phyloP scores from a whole-genome alignment of 2,797 vertebrate species.

The Liparis tanakae region DNA sequence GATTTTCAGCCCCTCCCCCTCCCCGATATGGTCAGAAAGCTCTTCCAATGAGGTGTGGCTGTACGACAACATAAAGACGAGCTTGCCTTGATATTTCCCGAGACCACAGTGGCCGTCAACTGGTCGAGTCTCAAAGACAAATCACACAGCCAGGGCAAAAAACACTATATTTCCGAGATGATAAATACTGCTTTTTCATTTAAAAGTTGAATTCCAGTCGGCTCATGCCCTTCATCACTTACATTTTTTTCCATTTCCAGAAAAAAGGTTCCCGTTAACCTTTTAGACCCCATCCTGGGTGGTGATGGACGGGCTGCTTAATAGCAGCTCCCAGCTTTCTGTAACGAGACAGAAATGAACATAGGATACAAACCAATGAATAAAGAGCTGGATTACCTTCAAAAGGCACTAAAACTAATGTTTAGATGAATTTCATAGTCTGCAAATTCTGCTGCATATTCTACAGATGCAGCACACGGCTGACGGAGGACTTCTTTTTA shows the following conservation, averaged over 20 bases:
- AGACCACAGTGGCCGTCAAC: constrained; percentile 46
- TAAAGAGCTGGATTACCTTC: constrained; percentile 61
- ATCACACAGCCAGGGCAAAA: constrained; percentile 34
- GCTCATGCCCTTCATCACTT: constrained; percentile 76
- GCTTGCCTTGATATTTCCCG: constrained; percentile 61
- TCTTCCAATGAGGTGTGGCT: constrained; percentile 4
- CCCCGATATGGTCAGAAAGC: constrained; percentile 30
- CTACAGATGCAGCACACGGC: constrained; percentile 11
- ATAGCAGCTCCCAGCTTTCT: constrained; percentile 72
- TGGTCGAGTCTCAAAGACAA: constrained; percentile 45
- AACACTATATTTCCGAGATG: constrained; percentile 63
- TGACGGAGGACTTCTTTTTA: constrained; percentile 14
- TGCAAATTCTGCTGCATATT: constrained; percentile 24
- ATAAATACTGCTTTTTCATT: constrained; percentile 84
- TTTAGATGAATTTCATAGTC: constrained; percentile 39
- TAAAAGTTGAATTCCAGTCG: constrained; percentile 75
- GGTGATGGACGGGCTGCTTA: constrained; percentile 83
- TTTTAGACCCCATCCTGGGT: constrained; percentile 75
- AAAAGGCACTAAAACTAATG: constrained; percentile 56
- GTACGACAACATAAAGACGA: constrained; percentile 34
- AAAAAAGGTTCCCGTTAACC: constrained; percentile 83
- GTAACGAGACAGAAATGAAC: constrained; percentile 83
- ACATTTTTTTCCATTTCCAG: constrained; percentile 70
- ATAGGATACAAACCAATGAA: constrained; percentile 68
- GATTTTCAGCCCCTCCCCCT: constrained; percentile 37